These are phyloP conservation scores for Platygyra sinensis DNA, from an alignment of 64 coral and sea anemone genomes.

Conservation along the genomic window DNA sequence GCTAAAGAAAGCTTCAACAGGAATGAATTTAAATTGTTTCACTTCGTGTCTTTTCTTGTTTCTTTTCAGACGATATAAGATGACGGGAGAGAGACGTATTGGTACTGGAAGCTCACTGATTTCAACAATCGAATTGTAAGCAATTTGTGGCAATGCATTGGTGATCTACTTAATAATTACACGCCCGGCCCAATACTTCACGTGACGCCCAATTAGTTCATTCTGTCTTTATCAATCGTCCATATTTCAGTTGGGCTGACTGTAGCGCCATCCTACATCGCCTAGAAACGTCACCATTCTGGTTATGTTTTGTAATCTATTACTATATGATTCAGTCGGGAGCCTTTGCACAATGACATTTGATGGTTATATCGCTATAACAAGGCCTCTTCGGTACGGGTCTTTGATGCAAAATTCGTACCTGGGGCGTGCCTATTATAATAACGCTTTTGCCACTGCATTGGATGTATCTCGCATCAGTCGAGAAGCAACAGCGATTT, in stretches of 20 bases:
- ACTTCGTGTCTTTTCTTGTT: neutral
- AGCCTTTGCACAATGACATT: constrained; percentile 46
- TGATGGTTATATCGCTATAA: constrained; percentile 42
- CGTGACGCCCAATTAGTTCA: constrained; percentile 43
- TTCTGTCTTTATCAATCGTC: constrained; percentile 46
- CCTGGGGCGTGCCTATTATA: constrained; percentile 20
- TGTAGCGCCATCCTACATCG: neutral
- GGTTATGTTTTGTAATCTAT: constrained; percentile 13
- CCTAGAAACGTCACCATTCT: constrained; percentile 16
- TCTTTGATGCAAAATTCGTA: constrained; percentile 25
- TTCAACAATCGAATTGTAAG: neutral
- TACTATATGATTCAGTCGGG: constrained; percentile 28
- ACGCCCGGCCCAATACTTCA: constrained; percentile 40
- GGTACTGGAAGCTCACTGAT: constrained; percentile 23
- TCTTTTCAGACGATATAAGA: neutral
- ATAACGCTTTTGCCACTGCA: constrained; percentile 18
- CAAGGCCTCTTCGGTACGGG: constrained; percentile 35
- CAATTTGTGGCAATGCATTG: constrained; percentile 19
- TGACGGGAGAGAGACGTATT: neutral
- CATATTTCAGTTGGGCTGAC: constrained; percentile 36
- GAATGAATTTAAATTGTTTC: neutral
- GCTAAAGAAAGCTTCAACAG: neutral
- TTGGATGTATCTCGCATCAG: constrained; percentile 4
- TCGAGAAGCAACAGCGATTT: neutral
- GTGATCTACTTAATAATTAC: constrained; percentile 48